phyloP scores from a whole-genome alignment of 2,888 invertebrate species.

The Ectemnius lituratus region DNA sequence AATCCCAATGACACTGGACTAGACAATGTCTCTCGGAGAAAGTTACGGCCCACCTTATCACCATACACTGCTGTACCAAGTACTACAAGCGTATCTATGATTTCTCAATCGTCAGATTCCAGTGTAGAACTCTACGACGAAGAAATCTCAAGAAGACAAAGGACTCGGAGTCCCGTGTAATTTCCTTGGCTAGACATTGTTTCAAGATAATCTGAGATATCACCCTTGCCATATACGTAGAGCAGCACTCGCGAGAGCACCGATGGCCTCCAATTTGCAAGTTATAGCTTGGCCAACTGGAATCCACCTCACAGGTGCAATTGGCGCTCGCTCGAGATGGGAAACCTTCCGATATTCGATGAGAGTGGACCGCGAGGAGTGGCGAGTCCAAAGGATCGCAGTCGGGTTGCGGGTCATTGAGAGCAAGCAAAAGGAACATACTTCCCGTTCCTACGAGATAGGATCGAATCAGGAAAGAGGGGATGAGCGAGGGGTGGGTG shows the following conservation, averaged over 20 bases:
- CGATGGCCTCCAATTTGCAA: constrained; percentile 36
- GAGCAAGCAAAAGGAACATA: constrained; percentile 54
- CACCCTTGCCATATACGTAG: constrained; percentile 28
- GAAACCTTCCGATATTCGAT: constrained; percentile 49
- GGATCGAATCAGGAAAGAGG: constrained; percentile 20
- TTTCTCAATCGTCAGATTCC: no score
- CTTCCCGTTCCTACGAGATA: constrained; percentile 6
- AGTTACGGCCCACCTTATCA: no score
- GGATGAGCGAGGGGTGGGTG: constrained; percentile 2
- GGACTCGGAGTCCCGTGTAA: not conserved
- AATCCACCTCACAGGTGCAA: constrained; percentile 20
- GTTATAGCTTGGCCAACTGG: constrained; percentile 17
- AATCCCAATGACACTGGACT: no score
- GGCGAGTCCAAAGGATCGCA: constrained; percentile 15
- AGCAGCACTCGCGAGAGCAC: constrained; percentile 16
- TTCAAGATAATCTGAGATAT: constrained; percentile 28
- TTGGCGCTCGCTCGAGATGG: constrained; percentile 39
- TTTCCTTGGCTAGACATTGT: constrained; percentile 24
- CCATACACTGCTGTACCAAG: not conserved
- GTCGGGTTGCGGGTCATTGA: constrained; percentile 52
- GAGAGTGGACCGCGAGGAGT: constrained; percentile 21
- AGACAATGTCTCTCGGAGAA: no score
- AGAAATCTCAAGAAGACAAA: no score
- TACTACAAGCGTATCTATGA: no score
- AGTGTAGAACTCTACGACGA: no score